phyloP scores from a whole-genome alignment of 1,140 invertebrate species.

The Pseudoatta argentina region DNA sequence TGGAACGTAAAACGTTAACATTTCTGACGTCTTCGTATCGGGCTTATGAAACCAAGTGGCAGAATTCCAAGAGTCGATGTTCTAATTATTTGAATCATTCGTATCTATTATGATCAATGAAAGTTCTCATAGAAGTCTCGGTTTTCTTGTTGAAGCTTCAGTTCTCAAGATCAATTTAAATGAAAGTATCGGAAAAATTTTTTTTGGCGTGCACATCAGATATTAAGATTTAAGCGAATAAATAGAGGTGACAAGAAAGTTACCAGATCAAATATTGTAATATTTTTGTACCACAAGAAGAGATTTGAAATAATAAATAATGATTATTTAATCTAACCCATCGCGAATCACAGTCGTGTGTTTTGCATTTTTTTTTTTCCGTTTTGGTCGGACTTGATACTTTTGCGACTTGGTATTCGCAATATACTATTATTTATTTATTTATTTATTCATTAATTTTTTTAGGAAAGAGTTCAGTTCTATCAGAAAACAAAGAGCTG shows the following conservation, averaged over 20 bases:
- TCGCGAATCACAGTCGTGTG: slow-evolving; percentile 47
- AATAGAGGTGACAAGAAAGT: slow-evolving; percentile 65
- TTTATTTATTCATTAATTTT: neutral
- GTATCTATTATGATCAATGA: neutral
- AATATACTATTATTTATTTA: slow-evolving; percentile 10
- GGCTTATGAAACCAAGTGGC: neutral
- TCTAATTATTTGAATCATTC: neutral
- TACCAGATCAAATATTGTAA: slow-evolving; percentile 78
- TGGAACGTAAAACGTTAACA: neutral
- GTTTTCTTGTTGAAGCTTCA: neutral
- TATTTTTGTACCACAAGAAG: slow-evolving; percentile 83
- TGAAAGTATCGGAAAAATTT: slow-evolving; percentile 12
- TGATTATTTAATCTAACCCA: slow-evolving; percentile 71
- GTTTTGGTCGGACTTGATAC: slow-evolving; percentile 45
- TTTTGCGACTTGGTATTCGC: slow-evolving; percentile 21
- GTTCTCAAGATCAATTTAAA: neutral
- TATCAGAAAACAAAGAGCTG: slow-evolving; percentile 53
- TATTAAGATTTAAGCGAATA: slow-evolving; percentile 71
- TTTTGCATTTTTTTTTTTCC: slow-evolving; percentile 48
- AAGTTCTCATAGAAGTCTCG: neutral
- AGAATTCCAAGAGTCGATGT: neutral
- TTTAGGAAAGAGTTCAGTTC: neutral
- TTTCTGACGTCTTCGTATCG: neutral
- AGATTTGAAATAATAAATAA: slow-evolving; percentile 83
- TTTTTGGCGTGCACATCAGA: slow-evolving; percentile 34